phyloP scores from a whole-genome alignment of 2,797 vertebrate species.

The Echeneis naucrates region DNA sequence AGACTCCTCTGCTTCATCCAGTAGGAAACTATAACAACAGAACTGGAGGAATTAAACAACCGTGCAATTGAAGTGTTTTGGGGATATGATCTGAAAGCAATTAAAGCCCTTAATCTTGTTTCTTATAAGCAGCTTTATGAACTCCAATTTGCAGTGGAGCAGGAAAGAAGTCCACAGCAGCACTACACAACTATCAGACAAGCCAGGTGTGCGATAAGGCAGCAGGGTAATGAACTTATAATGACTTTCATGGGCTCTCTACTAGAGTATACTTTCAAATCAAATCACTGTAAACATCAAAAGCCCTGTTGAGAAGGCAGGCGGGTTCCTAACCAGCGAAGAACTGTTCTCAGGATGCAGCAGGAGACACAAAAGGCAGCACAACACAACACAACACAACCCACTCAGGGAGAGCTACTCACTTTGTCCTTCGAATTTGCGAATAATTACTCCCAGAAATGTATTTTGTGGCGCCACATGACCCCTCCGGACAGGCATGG shows the following conservation, averaged over 20 bases:
- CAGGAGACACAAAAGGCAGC: constrained; percentile 57
- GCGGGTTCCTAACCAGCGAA: constrained; percentile 5
- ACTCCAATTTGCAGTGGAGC: constrained; percentile 18
- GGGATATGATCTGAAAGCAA: constrained; percentile 22
- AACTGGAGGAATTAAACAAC: not conserved
- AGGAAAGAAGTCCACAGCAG: not conserved
- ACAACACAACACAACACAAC: constrained; percentile 22
- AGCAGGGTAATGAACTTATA: constrained; percentile 28
- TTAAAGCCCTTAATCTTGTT: constrained; percentile 29
- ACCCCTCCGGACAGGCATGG: constrained; percentile 95
- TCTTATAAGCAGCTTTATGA: constrained; percentile 27
- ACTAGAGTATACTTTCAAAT: not conserved
- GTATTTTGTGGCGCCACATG: constrained; percentile 97
- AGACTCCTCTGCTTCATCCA: constrained; percentile 2
- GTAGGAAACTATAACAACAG: not conserved
- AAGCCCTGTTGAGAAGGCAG: not conserved
- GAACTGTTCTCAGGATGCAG: constrained; percentile 34
- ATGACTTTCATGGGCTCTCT: constrained; percentile 27
- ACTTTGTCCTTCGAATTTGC: constrained; percentile 98
- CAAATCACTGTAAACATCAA: not conserved
- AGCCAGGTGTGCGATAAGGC: constrained; percentile 3
- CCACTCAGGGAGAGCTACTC: constrained; percentile 78
- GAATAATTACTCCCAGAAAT: constrained; percentile 94
- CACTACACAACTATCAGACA: constrained; percentile 15
- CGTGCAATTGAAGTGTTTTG: constrained; percentile 1